These are phyloP conservation scores for Drosophila ohnishii DNA, from an alignment of 1,140 invertebrate species.

Conservation along the genomic window DNA sequence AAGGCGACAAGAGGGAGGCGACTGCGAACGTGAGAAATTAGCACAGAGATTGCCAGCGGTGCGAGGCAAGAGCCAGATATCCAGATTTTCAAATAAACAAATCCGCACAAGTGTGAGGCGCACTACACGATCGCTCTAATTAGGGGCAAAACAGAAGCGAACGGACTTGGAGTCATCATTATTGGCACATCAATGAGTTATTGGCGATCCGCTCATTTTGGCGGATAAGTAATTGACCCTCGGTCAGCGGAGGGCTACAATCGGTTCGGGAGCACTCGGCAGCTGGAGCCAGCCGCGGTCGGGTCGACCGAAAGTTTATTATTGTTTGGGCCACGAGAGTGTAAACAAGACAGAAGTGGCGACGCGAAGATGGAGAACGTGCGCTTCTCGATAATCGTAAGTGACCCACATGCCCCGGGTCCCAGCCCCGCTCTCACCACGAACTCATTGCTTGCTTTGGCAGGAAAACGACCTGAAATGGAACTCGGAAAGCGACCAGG, in stretches of 20 bases:
- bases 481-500: conserved; percentile 71
- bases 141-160: conserved; percentile 17
- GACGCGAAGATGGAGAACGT: conserved; percentile 76
- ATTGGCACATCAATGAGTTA: conserved; percentile 22
- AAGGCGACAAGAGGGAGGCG: background rate
- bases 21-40: conserved; percentile 48
- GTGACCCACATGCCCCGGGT: conserved; percentile 15
- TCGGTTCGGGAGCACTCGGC: conserved; percentile 22
- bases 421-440: background rate
- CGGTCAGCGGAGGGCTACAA: background rate
- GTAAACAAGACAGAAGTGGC: conserved; percentile 60
- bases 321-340: conserved; percentile 56
- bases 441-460: conserved; percentile 44
- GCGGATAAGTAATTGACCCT: conserved; percentile 28
- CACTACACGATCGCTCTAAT: conserved; percentile 36
- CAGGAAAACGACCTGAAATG: conserved; percentile 82
- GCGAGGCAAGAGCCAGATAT: conserved; percentile 57
- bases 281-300: conserved; percentile 43
- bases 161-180: conserved; percentile 42
- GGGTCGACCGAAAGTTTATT: conserved; percentile 47
- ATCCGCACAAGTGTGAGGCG: conserved; percentile 18
- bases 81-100: conserved; percentile 67
- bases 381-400: conserved; percentile 82
- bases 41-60: conserved; percentile 49
- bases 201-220: conserved; percentile 19